phyloP scores from a whole-genome alignment of 2,888 invertebrate species.

The Ennomos erosarius region DNA sequence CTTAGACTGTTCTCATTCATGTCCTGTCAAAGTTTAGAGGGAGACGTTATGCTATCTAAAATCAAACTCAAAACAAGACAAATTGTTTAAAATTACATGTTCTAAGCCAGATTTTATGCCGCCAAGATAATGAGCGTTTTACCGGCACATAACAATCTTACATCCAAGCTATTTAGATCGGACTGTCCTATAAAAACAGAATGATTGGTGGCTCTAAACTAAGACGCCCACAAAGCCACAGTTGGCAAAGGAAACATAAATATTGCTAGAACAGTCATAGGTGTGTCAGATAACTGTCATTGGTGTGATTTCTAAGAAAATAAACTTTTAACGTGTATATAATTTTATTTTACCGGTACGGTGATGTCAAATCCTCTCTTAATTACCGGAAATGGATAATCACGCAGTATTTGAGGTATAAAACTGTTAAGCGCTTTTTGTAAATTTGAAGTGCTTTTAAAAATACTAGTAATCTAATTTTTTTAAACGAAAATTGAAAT shows the following conservation, averaged over 20 bases:
- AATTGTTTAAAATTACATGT: background rate
- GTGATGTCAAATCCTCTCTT: too few species aligned
- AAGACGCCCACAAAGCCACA: slow-evolving; percentile 52
- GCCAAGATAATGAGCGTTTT: slow-evolving; percentile 14
- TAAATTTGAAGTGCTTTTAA: too few species aligned
- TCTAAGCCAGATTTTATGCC: slow-evolving; percentile 1
- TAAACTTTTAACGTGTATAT: slow-evolving; percentile 19
- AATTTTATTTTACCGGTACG: background rate
- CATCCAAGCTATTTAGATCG: slow-evolving; percentile 23
- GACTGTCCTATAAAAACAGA: slow-evolving; percentile 43
- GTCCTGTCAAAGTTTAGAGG: too few species aligned
- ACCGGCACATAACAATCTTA: slow-evolving; percentile 17
- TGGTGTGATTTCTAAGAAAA: slow-evolving; percentile 40
- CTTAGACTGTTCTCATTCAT: too few species aligned
- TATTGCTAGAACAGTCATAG: slow-evolving; percentile 65
- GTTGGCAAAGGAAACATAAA: slow-evolving; percentile 75
- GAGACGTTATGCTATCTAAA: too few species aligned
- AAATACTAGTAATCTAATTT: too few species aligned
- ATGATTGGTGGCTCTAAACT: slow-evolving; percentile 42
- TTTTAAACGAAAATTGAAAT: too few species aligned
- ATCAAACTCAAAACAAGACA: background rate
- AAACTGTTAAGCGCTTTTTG: too few species aligned
- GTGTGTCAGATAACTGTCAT: slow-evolving; percentile 60
- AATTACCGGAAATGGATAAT: too few species aligned
- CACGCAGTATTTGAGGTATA: too few species aligned